These are phyloP conservation scores for Zoroaster sp. DNA, from an alignment of 53 echinoderm and acorn worm species.

Conservation along the genomic window DNA sequence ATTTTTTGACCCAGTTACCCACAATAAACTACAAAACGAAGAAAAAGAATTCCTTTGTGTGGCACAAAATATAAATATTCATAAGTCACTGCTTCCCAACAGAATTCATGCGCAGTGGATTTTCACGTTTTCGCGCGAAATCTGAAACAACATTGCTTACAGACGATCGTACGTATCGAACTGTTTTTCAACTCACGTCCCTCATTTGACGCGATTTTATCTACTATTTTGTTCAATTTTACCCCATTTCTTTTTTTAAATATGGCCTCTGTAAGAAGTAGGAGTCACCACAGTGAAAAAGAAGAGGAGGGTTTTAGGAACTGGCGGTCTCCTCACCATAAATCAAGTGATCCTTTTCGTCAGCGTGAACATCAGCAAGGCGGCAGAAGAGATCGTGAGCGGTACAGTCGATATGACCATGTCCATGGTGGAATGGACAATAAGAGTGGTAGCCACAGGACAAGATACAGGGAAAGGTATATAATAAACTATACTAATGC, in stretches of 20 bases:
- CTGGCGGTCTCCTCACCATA: constrained; percentile 49
- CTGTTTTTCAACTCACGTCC: too few species aligned
- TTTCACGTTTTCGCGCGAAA: constrained; percentile 38
- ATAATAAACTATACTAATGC: too few species aligned
- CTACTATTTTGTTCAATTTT: background rate
- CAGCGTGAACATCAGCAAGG: background rate
- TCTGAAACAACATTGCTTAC: constrained; percentile 14
- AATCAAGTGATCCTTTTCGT: constrained; percentile 1
- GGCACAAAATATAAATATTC: constrained; percentile 35
- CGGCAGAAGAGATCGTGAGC: background rate
- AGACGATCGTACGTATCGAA: background rate
- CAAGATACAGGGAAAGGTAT: constrained; percentile 47
- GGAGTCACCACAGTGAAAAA: constrained; percentile 2
- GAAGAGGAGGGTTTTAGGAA: constrained; percentile 14
- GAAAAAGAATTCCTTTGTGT: background rate
- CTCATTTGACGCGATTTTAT: background rate
- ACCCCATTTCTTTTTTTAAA: background rate
- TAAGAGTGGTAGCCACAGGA: constrained; percentile 21
- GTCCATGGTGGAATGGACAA: background rate
- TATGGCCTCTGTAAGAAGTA: constrained; percentile 46
- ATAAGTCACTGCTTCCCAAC: background rate
- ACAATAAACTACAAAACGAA: background rate
- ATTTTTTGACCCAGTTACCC: background rate
- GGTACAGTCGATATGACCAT: background rate
- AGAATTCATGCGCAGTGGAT: constrained; percentile 32